Evolutionary conservation across 2,888 invertebrate species (phyloP), one percentile per base, ranked within the genome.

Genomic region (Thymelicus sylvestris): DNA sequence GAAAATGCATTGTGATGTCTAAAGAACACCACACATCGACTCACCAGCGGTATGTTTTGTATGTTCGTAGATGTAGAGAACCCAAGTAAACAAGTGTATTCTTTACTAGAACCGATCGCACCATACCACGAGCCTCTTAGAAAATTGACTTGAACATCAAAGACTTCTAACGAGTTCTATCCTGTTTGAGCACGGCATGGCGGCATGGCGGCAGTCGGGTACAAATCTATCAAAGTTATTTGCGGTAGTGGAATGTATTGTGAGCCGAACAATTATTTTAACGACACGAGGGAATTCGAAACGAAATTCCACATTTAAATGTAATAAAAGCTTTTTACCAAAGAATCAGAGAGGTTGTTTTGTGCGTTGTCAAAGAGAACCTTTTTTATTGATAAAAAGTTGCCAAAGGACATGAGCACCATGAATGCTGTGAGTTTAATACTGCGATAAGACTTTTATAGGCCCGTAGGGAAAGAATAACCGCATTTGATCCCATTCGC

Each of bases 151-250:
- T 55, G 19, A 41, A 24, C 55, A 55, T 65, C 41, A 65, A 65
- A 65, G 15, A 65, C 41, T 65, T 65, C 65, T 41, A 65, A 65
- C 41, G 65, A 55, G 41, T 65, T 15, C 41, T 65, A 65, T 65
- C 65, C 55, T 55, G 52, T 65, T 52, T 55, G 65, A 65, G 64
- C 61, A 8, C 19, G 19, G 19, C 19, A 19, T 19, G 19, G 19
- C 19, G 19, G 19, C 19, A 19, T 19, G 19, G 19, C 8, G 55
- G 19, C 39, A 44, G 41, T 65, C 41, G 55, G 65, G 50, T 15
- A 65, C 24, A 55, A 65, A 66, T 57, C 66, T 66, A 66, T 66
- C 66, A 66, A 66, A 66, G 66, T 44, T 57, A 57, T 57, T 47
- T 13, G 66, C 19, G 15, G 44, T 66, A 66, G 57, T 57, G 66